phyloP scores from a whole-genome alignment of 1,140 invertebrate species.

The Nephila pilipes region DNA sequence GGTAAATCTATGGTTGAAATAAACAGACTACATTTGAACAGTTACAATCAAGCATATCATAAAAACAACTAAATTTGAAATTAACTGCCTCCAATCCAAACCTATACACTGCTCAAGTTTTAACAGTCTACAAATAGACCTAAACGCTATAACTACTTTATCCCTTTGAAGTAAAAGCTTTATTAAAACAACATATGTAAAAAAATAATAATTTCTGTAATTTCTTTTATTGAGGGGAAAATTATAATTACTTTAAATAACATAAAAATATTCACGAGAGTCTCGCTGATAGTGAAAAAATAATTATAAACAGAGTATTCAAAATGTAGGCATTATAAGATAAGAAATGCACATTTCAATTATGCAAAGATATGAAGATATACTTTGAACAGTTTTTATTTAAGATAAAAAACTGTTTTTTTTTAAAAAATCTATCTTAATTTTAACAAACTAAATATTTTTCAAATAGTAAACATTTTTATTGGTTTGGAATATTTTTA shows the following conservation, averaged over 20 bases:
- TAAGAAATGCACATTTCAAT: neutral
- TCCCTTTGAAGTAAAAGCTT: constrained; percentile 74
- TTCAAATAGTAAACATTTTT: too few relatives aligned
- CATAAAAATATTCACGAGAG: too few relatives aligned
- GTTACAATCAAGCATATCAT: neutral
- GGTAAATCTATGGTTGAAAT: neutral
- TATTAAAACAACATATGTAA: neutral
- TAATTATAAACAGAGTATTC: neutral
- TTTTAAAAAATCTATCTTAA: too few relatives aligned
- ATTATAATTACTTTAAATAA: too few relatives aligned
- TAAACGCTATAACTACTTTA: constrained; percentile 69
- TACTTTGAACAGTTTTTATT: too few relatives aligned
- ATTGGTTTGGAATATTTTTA: too few relatives aligned
- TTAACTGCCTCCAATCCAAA: constrained; percentile 62
- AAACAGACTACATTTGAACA: neutral
- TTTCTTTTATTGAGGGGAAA: too few relatives aligned
- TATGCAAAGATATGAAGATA: neutral
- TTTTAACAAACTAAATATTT: too few relatives aligned
- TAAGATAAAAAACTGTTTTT: too few relatives aligned
- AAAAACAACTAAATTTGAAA: constrained; percentile 20
- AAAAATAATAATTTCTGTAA: neutral
- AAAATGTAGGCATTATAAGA: neutral
- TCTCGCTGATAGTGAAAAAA: too few relatives aligned
- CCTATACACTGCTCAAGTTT: constrained; percentile 58
- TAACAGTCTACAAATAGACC: constrained; percentile 35